Conservation (phyloP, 2,797 vertebrate species). For the Pyrocephalus nanus region DNA sequence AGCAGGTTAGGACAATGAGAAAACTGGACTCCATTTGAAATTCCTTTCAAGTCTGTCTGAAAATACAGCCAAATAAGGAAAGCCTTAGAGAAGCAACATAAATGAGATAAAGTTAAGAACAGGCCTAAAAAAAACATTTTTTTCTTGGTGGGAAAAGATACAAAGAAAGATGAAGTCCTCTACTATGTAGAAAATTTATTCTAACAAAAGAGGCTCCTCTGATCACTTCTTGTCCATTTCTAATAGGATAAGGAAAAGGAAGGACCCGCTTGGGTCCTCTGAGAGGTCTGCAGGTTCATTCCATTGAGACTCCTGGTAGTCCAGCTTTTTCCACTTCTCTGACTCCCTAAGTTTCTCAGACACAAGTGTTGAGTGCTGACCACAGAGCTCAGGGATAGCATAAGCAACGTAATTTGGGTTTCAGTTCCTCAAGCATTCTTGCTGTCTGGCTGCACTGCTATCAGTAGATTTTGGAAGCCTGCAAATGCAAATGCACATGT, state of each 20-base stretch:
- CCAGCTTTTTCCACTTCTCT: neutral
- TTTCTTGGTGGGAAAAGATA: neutral
- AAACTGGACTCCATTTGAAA: neutral
- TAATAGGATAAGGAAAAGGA: neutral
- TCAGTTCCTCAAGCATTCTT: neutral
- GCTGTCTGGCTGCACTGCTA: neutral
- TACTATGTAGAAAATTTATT: neutral
- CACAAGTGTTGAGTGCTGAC: neutral
- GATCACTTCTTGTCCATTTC: neutral
- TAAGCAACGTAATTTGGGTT: neutral
- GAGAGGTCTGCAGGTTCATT: neutral
- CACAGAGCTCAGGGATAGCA: neutral
- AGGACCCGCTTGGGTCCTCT: neutral
- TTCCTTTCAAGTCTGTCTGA: neutral
- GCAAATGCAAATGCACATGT: neutral
- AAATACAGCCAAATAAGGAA: neutral
- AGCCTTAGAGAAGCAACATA: neutral
- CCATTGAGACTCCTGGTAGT: neutral
- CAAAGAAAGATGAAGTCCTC: neutral
- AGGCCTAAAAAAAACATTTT: neutral
- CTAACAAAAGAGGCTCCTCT: neutral
- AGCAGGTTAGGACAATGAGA: neutral
- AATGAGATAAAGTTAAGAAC: neutral
- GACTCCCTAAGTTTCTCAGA: neutral
- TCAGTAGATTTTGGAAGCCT: neutral